These are phyloP conservation scores for Seriola quinqueradiata DNA, from an alignment of 2,113 vertebrate species.

Conservation along the genomic window DNA sequence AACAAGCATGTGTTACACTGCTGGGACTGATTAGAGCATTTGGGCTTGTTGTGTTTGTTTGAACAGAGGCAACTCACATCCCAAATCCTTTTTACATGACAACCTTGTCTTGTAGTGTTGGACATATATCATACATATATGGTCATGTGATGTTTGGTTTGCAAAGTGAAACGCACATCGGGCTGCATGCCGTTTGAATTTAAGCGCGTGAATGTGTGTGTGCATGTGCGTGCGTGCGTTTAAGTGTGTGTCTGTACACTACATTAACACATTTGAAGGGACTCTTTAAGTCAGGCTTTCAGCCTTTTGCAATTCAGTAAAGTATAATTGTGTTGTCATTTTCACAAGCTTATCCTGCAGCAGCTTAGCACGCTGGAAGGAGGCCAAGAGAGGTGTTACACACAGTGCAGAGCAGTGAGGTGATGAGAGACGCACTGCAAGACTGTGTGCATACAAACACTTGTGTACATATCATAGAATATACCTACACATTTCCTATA, in stretches of 20 bases:
- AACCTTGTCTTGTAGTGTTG: conserved; percentile 44
- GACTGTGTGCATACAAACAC: background rate
- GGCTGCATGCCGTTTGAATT: conserved; percentile 10
- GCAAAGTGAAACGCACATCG: conserved; percentile 38
- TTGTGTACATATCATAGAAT: background rate
- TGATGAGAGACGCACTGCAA: background rate
- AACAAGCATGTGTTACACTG: conserved; percentile 54
- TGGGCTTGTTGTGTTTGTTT: conserved; percentile 72
- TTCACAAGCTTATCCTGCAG: conserved; percentile 52
- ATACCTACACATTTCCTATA: background rate
- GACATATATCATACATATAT: conserved; percentile 57
- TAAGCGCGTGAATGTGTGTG: conserved; percentile 11
- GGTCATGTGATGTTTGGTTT: conserved; percentile 39
- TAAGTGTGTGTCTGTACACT: background rate
- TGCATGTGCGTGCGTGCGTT: background rate
- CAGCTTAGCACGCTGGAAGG: conserved; percentile 61
- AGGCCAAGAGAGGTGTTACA: conserved; percentile 54
- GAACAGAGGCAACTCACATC: conserved; percentile 65
- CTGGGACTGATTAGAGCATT: conserved; percentile 73
- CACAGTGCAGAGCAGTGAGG: conserved; percentile 6
- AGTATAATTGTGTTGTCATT: conserved; percentile 65
- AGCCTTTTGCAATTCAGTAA: conserved; percentile 44
- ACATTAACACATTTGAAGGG: conserved; percentile 37
- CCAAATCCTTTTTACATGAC: conserved; percentile 62
- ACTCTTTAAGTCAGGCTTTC: conserved; percentile 46